A percentile compares a stretch with the other conserved stretches of the same genome.
Conservation (phyloP, 2,888 invertebrate genomes). For the Cepaea hortensis region DNA sequence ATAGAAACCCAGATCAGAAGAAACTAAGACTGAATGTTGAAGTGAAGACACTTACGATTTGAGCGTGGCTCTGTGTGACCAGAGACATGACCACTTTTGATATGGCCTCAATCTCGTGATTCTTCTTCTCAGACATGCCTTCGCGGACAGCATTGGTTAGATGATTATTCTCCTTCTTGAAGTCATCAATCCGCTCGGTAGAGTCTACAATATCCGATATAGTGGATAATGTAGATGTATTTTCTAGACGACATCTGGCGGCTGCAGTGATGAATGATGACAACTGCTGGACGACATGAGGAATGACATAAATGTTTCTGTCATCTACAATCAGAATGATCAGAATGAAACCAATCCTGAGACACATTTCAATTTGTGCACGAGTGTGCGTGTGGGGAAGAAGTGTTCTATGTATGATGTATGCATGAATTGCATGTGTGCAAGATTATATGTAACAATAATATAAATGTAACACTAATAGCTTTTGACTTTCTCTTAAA, state of each 20-base stretch:
- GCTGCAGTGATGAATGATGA: slow-evolving; percentile 41
- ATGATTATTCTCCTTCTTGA: not conserved
- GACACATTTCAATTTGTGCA: too few species aligned
- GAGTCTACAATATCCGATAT: not conserved
- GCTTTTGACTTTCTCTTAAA: too few species aligned
- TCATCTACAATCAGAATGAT: too few species aligned
- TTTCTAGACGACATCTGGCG: slow-evolving; percentile 36
- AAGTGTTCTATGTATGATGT: too few species aligned
- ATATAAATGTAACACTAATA: too few species aligned
- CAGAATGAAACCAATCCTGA: too few species aligned
- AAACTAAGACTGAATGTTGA: not conserved
- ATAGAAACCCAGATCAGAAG: not conserved
- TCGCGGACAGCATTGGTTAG: slow-evolving; percentile 42
- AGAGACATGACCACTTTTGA: slow-evolving; percentile 63
- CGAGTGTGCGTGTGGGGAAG: too few species aligned
- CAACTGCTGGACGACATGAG: slow-evolving; percentile 9
- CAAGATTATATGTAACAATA: too few species aligned
- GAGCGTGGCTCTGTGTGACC: slow-evolving; percentile 47
- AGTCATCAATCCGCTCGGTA: not conserved
- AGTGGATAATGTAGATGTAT: slow-evolving; percentile 27
- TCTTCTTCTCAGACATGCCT: slow-evolving; percentile 72
- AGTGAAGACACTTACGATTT: slow-evolving; percentile 60
- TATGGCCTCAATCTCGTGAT: slow-evolving; percentile 72
- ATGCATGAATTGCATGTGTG: too few species aligned
- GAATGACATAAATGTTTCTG: too few species aligned